Base-by-base conservation (phyloP, 1,140 invertebrate genomes). In the Cepaea nemoralis region DNA sequence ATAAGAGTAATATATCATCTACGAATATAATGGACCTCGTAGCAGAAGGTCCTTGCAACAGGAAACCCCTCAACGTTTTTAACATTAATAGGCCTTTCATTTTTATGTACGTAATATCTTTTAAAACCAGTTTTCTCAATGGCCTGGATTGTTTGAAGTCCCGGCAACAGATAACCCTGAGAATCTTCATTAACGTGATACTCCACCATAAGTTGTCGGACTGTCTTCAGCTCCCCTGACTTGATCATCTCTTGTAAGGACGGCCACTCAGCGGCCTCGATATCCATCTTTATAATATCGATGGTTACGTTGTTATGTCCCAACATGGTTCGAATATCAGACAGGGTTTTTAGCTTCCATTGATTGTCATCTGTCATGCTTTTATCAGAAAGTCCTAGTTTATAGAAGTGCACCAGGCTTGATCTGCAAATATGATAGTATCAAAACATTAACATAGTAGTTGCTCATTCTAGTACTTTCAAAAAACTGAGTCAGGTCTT, bases 11-110 rank as follows among this genome's bases (percentile, higher is more conserved):
- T n/a, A n/a, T n/a, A n/a, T n/a, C n/a, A n/a, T n/a, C n/a, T n/a
- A n/a, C n/a, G n/a, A n/a, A n/a, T n/a, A n/a, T 69, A 76, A 50
- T 76, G 74, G 37, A 76, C 39, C 48, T 76, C 74, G 37, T 76
- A 76, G 45, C 33, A 31, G 27, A 22, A 16, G n/a, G 74, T 22
- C n/a, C 74, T 48, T 12, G 37, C 31, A 10, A 76, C 74, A 6
- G 74, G 74, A 35, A 76, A 76, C n/a, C 22, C 45, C 8, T 40
- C n/a, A 33, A 27, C 16, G 24, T 50, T 16, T 14, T n/a, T n/a
- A n/a, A n/a, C n/a, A n/a, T n/a, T n/a, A n/a, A 50, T 31, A 27
- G 40, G 55, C 8, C 40, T 48, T 27, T 55, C 40, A 33, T 55
- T 76, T 50, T 76, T 76, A n/a, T 45, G 40, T 6, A 55, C 74